Conservation (phyloP, 2,888 invertebrate species). For the Parelbella ahira region DNA sequence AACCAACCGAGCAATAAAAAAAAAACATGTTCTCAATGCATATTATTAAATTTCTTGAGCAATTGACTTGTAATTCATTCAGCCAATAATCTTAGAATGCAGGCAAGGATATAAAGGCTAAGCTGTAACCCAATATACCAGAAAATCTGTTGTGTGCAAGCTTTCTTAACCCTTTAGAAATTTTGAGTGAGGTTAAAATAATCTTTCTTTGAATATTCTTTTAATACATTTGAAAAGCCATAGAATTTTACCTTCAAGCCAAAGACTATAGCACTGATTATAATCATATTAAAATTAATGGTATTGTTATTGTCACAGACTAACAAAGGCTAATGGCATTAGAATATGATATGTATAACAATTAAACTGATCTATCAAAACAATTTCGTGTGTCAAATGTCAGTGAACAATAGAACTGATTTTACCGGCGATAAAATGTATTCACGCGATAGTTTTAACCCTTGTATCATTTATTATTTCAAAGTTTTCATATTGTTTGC, state of each 20-base stretch:
- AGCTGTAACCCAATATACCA: conserved; percentile 27
- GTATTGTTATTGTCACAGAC: conserved; percentile 3
- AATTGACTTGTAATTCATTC: conserved; percentile 7
- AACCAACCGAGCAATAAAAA: no score
- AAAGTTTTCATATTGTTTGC: conserved; percentile 35
- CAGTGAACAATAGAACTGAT: conserved; percentile 38
- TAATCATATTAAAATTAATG: conserved; percentile 3
- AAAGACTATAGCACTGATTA: no score
- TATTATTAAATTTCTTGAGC: not conserved
- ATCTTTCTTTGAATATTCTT: no score
- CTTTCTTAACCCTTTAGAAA: conserved; percentile 19
- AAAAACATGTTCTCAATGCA: no score
- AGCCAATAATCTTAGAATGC: conserved; percentile 20
- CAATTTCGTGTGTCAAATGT: conserved; percentile 33
- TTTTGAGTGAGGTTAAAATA: conserved; percentile 13
- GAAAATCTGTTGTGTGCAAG: conserved; percentile 24
- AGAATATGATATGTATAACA: no score
- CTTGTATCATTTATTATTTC: conserved; percentile 34
- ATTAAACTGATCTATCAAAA: conserved; percentile 19
- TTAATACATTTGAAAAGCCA: no score
- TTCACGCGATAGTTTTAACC: conserved; percentile 38
- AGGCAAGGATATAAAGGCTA: conserved; percentile 19
- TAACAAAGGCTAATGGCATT: conserved; percentile 6
- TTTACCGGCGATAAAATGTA: conserved; percentile 36
- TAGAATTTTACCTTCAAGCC: no score